phyloP scores from a whole-genome alignment of 2,888 invertebrate species.

The Nomada fucata region DNA sequence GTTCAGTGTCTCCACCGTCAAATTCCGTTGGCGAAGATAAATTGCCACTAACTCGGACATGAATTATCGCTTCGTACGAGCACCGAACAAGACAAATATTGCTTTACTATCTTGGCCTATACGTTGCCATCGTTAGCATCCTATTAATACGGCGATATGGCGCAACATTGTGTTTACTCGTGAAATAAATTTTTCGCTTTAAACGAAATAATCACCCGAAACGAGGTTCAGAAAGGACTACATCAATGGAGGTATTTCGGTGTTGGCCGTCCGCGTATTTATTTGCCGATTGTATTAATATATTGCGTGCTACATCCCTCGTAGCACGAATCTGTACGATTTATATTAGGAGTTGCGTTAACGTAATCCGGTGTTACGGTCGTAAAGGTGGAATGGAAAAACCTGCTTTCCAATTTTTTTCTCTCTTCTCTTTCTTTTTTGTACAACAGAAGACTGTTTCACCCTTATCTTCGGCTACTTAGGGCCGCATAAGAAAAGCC shows the following conservation, averaged over 20 bases:
- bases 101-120: background rate
- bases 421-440: too few species aligned
- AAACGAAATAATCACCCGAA: background rate
- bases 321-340: too few species aligned
- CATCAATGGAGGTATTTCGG: background rate
- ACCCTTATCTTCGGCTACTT: slow-evolving; percentile 1
- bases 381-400: background rate
- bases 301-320: too few species aligned
- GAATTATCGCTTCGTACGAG: slow-evolving; percentile 16
- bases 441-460: background rate
- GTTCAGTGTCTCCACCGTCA: slow-evolving; percentile 1
- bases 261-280: background rate
- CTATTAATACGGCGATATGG: background rate
- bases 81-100: background rate
- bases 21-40: slow-evolving; percentile 27
- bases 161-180: background rate
- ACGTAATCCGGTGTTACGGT: background rate
- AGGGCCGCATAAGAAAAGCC: background rate
- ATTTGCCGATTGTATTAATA: background rate
- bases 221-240: too few species aligned
- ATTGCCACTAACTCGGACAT: slow-evolving; percentile 9
- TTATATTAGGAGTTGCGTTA: background rate
- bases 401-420: background rate
- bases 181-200: background rate
- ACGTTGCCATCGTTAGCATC: background rate